Conservation (phyloP, 2,888 invertebrate genomes). For the Epinotia demarniana region DNA sequence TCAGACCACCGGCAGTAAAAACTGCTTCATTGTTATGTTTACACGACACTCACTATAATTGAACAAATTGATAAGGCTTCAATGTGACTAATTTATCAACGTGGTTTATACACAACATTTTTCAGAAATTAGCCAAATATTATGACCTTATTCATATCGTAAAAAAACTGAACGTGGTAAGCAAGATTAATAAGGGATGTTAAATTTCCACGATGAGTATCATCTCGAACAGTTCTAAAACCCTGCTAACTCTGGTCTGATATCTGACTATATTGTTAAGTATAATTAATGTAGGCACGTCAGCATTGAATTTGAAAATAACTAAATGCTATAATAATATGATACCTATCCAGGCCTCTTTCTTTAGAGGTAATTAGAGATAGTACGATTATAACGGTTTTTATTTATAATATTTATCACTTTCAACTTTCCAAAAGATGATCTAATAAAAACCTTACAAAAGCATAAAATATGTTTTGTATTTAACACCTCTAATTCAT, state of each 20-base stretch:
- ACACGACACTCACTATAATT: constrained; percentile 4
- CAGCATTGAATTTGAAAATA: no score
- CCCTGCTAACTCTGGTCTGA: neutral
- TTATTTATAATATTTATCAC: no score
- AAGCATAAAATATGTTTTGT: neutral
- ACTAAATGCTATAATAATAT: no score
- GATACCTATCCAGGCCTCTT: no score
- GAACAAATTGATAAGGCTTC: neutral
- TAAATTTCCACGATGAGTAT: neutral
- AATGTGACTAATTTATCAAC: neutral
- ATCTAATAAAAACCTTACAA: no score
- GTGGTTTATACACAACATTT: neutral
- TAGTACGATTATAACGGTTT: no score
- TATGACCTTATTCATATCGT: neutral
- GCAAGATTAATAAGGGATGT: no score
- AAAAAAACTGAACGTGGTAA: no score
- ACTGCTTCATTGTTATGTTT: constrained; percentile 26
- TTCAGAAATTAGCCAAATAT: neutral
- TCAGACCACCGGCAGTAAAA: constrained; percentile 33
- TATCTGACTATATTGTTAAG: neutral
- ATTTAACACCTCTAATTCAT: neutral
- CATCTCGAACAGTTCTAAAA: neutral
- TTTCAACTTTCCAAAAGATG: no score
- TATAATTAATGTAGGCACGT: no score
- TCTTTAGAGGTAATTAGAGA: no score